Base-by-base conservation (phyloP, 1,140 invertebrate genomes). In the Anthonomus grandis region DNA sequence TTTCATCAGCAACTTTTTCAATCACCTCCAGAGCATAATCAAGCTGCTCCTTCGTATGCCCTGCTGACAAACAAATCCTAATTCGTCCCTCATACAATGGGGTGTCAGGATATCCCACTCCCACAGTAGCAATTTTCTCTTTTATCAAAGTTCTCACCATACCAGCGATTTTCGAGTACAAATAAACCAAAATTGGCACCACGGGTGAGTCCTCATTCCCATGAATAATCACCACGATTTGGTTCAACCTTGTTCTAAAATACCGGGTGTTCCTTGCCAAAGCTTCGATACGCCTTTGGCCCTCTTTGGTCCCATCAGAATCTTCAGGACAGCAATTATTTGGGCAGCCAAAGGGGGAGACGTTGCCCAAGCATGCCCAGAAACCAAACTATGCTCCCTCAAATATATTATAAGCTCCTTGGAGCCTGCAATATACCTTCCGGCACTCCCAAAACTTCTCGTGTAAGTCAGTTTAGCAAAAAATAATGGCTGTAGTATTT, bases 51-150 rank as follows among this genome's bases (percentile, higher is more conserved):
- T 95, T 93, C 17, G 93, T 94, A 74, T 99, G 96, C 17, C 91
- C 86, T 36, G 97, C 95, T 22, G 94, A 97, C 31, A 99, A 75
- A 72, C 97, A 99, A 76, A 99, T 97, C 63, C 97, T 77, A 59
- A 95, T 95, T 69, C 96, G 83, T 17, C 92, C 91, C 76, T 92
- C 86, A 79, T 93, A 90, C 48, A 99, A 83, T 37, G 93, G 90
- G n/a, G 96, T 98, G 23, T 97, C 97, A 48, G 97, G 97, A 78
- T 97, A 99, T 51, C 95, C 95, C 52, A 98, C 97, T 52, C 96
- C 95, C 3, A 98, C 96, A 9, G 87, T 86, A 17, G 95, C 96
- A 51, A 99, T 86, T 44, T 91, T 88, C 53, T 86, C 77, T 56
- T 83, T 83, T 46, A 88, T 84, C 66, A 97, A 79, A 56, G 86